Evolutionary conservation across 2,113 vertebrate species (phyloP).

Genomic region (Cyrtonyx montezumae): DNA sequence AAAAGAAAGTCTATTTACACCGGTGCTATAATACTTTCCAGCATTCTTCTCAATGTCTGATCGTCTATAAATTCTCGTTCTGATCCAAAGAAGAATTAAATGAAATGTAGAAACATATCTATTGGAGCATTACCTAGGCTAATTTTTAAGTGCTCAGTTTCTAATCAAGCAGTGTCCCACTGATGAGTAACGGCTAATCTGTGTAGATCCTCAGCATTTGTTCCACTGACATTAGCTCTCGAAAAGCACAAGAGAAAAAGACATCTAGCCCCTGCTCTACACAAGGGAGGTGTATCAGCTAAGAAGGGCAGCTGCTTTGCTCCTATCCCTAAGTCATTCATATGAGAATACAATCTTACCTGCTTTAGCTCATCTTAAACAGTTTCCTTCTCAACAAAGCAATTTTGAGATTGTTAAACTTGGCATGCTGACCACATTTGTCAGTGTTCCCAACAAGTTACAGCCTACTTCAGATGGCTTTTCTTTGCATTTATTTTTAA

Average conservation of each 20-base stretch:
- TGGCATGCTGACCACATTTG: not conserved
- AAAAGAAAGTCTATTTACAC: not conserved
- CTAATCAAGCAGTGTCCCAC: not conserved
- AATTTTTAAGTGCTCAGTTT: not conserved
- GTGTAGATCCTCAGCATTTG: not conserved
- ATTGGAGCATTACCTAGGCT: not conserved
- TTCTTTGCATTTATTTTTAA: not conserved
- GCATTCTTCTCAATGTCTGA: not conserved
- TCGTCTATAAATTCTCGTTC: not conserved
- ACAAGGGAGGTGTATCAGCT: constrained; percentile 45
- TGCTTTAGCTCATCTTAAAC: not conserved
- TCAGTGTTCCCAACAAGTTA: not conserved
- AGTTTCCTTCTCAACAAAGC: not conserved
- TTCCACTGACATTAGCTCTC: not conserved
- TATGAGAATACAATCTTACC: constrained; percentile 28
- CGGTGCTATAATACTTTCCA: not conserved
- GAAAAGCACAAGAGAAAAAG: constrained; percentile 16
- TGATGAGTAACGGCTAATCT: not conserved
- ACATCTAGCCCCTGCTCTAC: constrained; percentile 34
- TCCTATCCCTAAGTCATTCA: constrained; percentile 36
- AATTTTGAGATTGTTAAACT: not conserved
- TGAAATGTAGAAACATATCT: not conserved
- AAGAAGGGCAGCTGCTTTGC: constrained; percentile 48
- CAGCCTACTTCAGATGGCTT: not conserved
- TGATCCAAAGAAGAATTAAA: not conserved